Evolutionary conservation across 2,113 vertebrate genomes (phyloP).

Genomic region (Protobothrops flavoviridis): DNA sequence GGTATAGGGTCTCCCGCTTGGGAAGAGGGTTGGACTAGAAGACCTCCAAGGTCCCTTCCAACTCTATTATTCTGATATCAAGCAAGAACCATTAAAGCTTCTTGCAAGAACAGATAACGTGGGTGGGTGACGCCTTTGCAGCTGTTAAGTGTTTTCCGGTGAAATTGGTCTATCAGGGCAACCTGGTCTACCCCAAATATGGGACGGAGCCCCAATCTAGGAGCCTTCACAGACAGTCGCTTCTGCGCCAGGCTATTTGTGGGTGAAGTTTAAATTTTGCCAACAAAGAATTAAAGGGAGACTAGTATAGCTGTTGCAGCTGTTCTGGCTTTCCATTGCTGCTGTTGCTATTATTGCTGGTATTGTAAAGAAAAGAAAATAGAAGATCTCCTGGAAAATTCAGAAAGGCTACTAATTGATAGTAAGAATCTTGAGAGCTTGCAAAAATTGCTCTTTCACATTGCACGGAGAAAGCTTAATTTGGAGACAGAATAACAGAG

Average conservation of each 20-base stretch:
- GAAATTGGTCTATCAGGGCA: too few species aligned
- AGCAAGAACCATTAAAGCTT: not conserved
- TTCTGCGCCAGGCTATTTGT: too few species aligned
- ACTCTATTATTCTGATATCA: not conserved
- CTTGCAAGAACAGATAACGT: not conserved
- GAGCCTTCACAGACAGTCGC: too few species aligned
- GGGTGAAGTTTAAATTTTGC: too few species aligned
- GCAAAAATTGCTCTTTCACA: not conserved
- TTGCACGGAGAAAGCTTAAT: too few species aligned
- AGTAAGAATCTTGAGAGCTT: not conserved
- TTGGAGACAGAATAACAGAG: not conserved
- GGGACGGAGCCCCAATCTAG: too few species aligned
- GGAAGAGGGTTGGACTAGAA: not conserved
- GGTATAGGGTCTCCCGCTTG: not conserved
- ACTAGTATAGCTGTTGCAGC: not conserved
- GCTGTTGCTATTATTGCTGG: not conserved
- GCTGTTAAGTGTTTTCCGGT: too few species aligned
- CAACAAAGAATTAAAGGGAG: too few species aligned
- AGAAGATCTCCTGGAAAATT: not conserved
- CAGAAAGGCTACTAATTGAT: too few species aligned
- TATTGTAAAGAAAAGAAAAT: not conserved
- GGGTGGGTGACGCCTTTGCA: not conserved
- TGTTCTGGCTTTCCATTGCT: not conserved
- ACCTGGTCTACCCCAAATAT: too few species aligned
- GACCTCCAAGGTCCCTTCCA: not conserved